phyloP scores from a whole-genome alignment of 2,888 invertebrate species.

The Lymantria monacha region DNA sequence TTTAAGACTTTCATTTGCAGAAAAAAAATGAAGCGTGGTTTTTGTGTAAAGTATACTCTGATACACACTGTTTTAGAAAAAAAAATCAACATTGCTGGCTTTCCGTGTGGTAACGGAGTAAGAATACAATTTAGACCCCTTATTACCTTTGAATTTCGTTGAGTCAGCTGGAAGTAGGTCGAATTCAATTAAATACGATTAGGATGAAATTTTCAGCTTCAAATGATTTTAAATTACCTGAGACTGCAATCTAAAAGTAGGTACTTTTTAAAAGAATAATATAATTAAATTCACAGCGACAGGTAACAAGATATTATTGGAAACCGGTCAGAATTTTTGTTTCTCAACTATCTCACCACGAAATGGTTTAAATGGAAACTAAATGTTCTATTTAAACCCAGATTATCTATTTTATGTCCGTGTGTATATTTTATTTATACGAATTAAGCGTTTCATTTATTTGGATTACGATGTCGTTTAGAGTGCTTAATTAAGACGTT shows the following conservation, averaged over 20 bases:
- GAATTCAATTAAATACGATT: no score
- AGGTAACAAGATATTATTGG: constrained; percentile 40
- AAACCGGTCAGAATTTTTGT: constrained; percentile 57
- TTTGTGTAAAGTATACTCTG: neutral
- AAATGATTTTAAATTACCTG: no score
- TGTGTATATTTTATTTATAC: constrained; percentile 45
- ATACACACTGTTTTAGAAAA: neutral
- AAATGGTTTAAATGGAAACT: constrained; percentile 45
- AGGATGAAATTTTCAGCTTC: no score
- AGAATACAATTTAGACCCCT: no score
- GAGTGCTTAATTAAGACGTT: constrained; percentile 41
- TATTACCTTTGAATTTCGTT: no score
- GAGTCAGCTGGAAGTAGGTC: no score
- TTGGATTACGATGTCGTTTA: constrained; percentile 26
- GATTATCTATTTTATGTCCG: constrained; percentile 61
- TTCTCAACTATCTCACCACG: constrained; percentile 40
- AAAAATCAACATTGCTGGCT: constrained; percentile 7
- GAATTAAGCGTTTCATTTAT: constrained; percentile 43
- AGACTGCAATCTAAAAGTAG: no score
- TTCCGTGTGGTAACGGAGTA: no score
- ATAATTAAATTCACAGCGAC: no score
- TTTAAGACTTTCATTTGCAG: neutral
- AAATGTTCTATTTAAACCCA: constrained; percentile 48
- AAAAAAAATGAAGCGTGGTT: neutral
- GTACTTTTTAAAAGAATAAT: no score